Base-by-base conservation (phyloP, 2,113 vertebrate species). In the Pteronura brasiliensis region DNA sequence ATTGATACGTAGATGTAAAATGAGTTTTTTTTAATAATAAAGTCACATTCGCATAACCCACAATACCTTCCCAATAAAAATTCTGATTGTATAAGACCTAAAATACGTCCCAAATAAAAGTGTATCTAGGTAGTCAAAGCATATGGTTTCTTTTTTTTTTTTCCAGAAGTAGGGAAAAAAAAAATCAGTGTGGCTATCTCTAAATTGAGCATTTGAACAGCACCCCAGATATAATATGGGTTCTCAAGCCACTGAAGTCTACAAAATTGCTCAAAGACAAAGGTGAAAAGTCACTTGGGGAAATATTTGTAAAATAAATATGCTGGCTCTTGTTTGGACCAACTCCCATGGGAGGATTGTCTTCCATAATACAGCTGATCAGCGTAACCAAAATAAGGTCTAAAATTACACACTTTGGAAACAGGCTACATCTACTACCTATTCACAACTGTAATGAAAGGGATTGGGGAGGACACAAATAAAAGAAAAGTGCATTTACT, bases 401-500 rank as follows among this genome's bases (percentile, higher is more conserved):
- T 79, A 92, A 92, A 6, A 13, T 79, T 9, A 90, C 17, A 96
- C 4, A 55, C 3, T 85, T 34, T 49, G 95, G 91, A 92, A 97
- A 95, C 27, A 94, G 44, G 55, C 15, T 97, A 90, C 36, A 91
- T 44, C 83, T 63, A 93, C 3, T 17, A 59, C 39, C 11, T 91
- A 61, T 55, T 76, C 49, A n/a, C 95, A 95, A 55, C 2, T 36
- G n/a, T 44, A 44, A 92, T 83, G 67, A 98, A 97, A 97, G 81
- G 69, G 29, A 93, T 14, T 6, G 17, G 92, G 72, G 93, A 89
- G 90, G 88, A 84, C 95, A 96, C 93, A 97, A 77, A 88, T 44
- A 96, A 98, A 31, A 97, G 61, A 49, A 92, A 98, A 98, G 94
- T 61, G 92, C 59, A 83, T 98, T 96, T 98, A 99, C 99, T 99